A percentile compares a stretch with the other conserved stretches of the same genome.
Conservation (phyloP, 2,888 invertebrate genomes). For the Volucella zonaria region DNA sequence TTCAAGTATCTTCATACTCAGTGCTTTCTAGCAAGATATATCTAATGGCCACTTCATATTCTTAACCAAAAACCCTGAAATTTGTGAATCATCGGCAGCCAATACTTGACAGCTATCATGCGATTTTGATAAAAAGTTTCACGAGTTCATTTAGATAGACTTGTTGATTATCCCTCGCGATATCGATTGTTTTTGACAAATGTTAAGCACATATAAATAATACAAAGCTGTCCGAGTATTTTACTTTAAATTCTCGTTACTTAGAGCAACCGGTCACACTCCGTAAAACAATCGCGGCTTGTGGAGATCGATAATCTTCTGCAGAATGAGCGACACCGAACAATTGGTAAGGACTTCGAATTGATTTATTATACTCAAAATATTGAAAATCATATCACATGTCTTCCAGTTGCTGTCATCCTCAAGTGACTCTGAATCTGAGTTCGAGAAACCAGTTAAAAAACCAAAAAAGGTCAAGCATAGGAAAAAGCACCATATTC, state of each 20-base stretch:
- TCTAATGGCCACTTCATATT: no score
- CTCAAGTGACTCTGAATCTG: slow-evolving; percentile 35
- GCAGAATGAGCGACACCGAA: slow-evolving; percentile 39
- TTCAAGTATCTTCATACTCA: no score
- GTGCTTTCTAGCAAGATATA: no score
- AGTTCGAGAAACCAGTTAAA: slow-evolving; percentile 24
- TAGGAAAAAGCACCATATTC: background rate
- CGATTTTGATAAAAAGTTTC: no score
- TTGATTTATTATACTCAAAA: background rate
- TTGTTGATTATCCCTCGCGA: slow-evolving; percentile 6
- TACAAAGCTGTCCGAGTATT: no score
- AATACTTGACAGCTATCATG: no score
- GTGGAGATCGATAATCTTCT: background rate
- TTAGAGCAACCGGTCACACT: background rate
- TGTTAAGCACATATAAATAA: no score
- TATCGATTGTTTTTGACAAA: slow-evolving; percentile 35
- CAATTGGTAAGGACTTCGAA: slow-evolving; percentile 22
- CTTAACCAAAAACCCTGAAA: no score
- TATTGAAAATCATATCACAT: no score
- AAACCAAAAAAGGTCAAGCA: slow-evolving; percentile 5
- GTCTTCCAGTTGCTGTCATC: background rate
- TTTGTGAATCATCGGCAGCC: no score
- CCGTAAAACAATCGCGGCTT: slow-evolving; percentile 1
- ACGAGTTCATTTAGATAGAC: background rate
- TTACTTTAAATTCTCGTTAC: slow-evolving; percentile 22